Percentiles rank a stretch among this genome's conserved stretches.
Conservation (phyloP, 2,797 vertebrate genomes). For the Gambelia wislizenii region DNA sequence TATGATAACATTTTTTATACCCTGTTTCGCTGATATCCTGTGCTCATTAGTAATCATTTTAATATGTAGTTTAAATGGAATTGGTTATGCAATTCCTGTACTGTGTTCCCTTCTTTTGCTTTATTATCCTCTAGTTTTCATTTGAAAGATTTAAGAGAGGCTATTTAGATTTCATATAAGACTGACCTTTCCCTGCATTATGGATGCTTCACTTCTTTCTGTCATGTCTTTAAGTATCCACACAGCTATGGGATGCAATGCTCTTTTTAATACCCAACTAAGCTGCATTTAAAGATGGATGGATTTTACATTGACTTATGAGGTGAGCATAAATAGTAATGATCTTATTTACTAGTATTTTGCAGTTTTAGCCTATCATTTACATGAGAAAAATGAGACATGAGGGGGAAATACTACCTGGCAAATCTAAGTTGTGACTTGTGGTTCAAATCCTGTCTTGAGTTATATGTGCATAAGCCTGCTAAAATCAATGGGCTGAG, state of each 20-base stretch:
- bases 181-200: slow-evolving; percentile 28
- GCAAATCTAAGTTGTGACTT: background rate
- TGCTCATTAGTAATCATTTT: slow-evolving; percentile 37
- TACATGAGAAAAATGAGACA: background rate
- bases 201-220: slow-evolving; percentile 6
- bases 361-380: background rate
- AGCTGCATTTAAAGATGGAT: background rate
- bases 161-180: slow-evolving; percentile 24
- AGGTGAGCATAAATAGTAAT: background rate
- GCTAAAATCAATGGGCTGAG: background rate
- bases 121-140: slow-evolving; percentile 2
- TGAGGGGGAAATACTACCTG: no score
- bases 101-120: slow-evolving; percentile 1
- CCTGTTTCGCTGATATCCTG: slow-evolving; percentile 13
- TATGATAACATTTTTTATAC: slow-evolving; percentile 12
- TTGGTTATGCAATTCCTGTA: background rate
- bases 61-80: slow-evolving; percentile 20
- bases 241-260: background rate
- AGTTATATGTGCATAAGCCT: background rate
- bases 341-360: background rate
- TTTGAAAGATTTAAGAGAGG: slow-evolving; percentile 11
- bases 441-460: background rate
- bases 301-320: background rate
- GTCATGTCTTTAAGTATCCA: background rate
- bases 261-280: background rate